phyloP scores from a whole-genome alignment of 2,888 invertebrate species.

The Arctia plantaginis region DNA sequence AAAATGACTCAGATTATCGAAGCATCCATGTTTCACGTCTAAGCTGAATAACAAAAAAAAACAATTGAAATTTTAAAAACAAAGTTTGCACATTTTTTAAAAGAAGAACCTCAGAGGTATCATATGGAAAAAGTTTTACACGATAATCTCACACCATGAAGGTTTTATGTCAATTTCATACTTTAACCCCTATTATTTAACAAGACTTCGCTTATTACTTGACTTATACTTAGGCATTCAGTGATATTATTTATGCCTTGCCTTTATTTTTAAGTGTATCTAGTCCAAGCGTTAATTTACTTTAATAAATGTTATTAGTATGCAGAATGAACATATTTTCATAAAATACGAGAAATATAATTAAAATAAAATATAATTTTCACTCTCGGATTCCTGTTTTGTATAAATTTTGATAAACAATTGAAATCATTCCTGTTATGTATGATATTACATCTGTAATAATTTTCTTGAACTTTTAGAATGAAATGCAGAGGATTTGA shows the following conservation, averaged over 20 bases:
- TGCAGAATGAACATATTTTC: no score
- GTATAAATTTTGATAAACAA: not conserved
- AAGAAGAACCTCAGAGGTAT: no score
- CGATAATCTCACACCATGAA: no score
- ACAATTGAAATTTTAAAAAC: no score
- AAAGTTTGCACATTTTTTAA: no score
- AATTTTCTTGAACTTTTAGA: not conserved
- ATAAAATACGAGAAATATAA: not conserved
- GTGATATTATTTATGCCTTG: constrained; percentile 16
- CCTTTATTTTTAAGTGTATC: constrained; percentile 33
- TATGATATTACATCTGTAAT: not conserved
- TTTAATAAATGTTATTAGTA: no score
- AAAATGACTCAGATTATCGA: no score
- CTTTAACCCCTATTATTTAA: constrained; percentile 27
- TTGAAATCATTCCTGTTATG: not conserved
- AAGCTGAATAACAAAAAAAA: no score
- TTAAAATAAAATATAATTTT: not conserved
- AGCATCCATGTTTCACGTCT: no score
- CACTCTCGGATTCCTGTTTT: not conserved
- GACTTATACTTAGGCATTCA: constrained; percentile 15
- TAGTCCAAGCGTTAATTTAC: not conserved
- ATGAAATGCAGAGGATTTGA: not conserved
- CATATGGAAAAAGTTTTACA: no score
- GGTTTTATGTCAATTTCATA: no score
- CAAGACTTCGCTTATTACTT: constrained; percentile 21